Percentiles rank a stretch among this genome's conserved stretches.
Conservation (phyloP, 2,888 invertebrate species). For the Eurytoma adleriae region DNA sequence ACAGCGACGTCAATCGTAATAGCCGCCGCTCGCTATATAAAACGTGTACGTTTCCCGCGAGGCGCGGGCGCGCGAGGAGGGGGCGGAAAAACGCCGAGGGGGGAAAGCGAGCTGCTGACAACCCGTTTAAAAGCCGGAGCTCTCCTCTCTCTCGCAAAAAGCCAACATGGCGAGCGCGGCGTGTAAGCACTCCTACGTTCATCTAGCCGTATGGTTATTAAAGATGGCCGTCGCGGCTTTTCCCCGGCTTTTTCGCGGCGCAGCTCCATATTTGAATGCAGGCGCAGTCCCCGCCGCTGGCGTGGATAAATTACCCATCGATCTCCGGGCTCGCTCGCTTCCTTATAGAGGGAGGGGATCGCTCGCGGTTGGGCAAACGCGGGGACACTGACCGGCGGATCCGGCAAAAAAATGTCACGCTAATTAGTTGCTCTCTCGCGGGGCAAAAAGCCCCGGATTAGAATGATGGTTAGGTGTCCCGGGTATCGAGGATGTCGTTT, state of each 20-base stretch:
- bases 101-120: constrained; percentile 63
- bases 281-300: neutral
- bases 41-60: neutral
- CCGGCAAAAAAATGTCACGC: constrained; percentile 44
- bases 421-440: constrained; percentile 41
- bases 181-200: neutral
- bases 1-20: constrained; percentile 22
- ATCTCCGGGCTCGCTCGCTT: constrained; percentile 38
- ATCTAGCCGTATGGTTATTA: constrained; percentile 67
- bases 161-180: too few species aligned
- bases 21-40: neutral
- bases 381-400: constrained; percentile 27
- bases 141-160: neutral
- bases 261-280: constrained; percentile 69
- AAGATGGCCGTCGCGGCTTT: constrained; percentile 65
- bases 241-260: constrained; percentile 32
- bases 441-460: constrained; percentile 13
- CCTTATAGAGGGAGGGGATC: constrained; percentile 46
- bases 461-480: neutral
- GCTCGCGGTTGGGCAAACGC: neutral
- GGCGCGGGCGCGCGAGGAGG: too few species aligned
- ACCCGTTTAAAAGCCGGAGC: constrained; percentile 69
- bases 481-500: neutral
- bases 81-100: constrained; percentile 53
- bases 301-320: constrained; percentile 55